Evolutionary conservation across 2,113 vertebrate genomes (phyloP).

Genomic region (Epinephelus lanceolatus): DNA sequence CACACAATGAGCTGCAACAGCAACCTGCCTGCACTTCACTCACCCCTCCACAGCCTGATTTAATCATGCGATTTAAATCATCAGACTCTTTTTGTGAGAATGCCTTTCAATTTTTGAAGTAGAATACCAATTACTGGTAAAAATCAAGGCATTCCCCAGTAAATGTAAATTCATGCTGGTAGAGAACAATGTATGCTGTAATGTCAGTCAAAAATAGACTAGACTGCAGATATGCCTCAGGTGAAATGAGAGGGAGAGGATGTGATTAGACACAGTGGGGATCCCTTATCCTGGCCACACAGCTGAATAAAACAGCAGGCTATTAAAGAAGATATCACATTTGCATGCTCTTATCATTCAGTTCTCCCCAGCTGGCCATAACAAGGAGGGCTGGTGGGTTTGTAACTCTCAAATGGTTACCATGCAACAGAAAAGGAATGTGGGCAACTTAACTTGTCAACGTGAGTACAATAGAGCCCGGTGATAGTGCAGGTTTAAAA

Average conservation of each 20-base stretch:
- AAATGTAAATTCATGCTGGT: conserved; percentile 1
- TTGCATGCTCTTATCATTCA: conserved; percentile 65
- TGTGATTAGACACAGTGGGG: conserved; percentile 76
- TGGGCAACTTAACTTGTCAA: conserved; percentile 66
- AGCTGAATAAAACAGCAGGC: conserved; percentile 77
- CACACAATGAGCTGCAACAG: not conserved
- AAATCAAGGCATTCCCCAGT: not conserved
- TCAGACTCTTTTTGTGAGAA: not conserved
- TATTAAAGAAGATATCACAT: conserved; percentile 71
- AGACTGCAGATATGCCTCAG: conserved; percentile 59
- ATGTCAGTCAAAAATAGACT: conserved; percentile 60
- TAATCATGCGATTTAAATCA: conserved; percentile 32
- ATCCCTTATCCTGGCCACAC: conserved; percentile 70
- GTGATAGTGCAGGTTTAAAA: conserved; percentile 53
- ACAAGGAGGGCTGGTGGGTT: conserved; percentile 56
- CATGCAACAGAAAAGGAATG: conserved; percentile 64
- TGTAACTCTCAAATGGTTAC: conserved; percentile 56
- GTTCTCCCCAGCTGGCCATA: conserved; percentile 59
- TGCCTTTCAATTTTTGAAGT: conserved; percentile 1
- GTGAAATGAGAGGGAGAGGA: conserved; percentile 73
- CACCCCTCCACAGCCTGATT: not conserved
- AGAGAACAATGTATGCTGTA: conserved; percentile 34
- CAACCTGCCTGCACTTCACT: not conserved
- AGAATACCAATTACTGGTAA: not conserved
- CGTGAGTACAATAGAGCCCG: conserved; percentile 52